A percentile compares a stretch with the other conserved stretches of the same genome.
phyloP scores from a whole-genome alignment of 2,113 vertebrate genomes.

The Phylloscopus trochilus region DNA sequence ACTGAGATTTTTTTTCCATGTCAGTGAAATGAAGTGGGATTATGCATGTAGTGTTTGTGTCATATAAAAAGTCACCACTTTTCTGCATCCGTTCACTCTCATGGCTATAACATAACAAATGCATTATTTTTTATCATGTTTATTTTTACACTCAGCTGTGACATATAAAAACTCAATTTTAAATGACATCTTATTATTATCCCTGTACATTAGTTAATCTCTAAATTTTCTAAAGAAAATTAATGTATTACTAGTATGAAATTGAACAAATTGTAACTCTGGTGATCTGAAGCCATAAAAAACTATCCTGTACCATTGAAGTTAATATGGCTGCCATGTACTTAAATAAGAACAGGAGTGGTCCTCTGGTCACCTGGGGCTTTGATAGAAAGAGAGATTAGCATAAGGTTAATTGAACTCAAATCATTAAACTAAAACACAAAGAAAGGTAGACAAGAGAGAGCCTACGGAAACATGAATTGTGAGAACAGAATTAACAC shows the following conservation, averaged over 20 bases:
- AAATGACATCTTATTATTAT: background rate
- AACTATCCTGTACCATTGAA: background rate
- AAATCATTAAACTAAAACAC: background rate
- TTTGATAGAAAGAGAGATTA: background rate
- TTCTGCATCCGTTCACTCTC: background rate
- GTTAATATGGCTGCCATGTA: background rate
- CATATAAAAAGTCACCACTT: background rate
- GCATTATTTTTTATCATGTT: background rate
- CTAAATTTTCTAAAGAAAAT: background rate
- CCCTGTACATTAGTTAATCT: background rate
- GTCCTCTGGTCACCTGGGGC: background rate
- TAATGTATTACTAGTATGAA: background rate
- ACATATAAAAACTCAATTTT: background rate
- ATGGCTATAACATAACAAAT: background rate
- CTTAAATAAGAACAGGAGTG: background rate
- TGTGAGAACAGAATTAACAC: background rate
- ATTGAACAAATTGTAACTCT: background rate
- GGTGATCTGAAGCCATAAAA: background rate
- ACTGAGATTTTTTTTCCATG: background rate
- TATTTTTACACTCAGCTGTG: background rate
- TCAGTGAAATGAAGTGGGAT: background rate
- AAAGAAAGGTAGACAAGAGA: background rate
- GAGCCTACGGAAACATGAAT: background rate
- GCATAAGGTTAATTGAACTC: conserved; percentile 27
- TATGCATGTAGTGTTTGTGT: background rate